Evolutionary conservation across 2,113 vertebrate species (phyloP), one percentile per base, ranked within the genome.

Genomic region (Camelus dromedarius): DNA sequence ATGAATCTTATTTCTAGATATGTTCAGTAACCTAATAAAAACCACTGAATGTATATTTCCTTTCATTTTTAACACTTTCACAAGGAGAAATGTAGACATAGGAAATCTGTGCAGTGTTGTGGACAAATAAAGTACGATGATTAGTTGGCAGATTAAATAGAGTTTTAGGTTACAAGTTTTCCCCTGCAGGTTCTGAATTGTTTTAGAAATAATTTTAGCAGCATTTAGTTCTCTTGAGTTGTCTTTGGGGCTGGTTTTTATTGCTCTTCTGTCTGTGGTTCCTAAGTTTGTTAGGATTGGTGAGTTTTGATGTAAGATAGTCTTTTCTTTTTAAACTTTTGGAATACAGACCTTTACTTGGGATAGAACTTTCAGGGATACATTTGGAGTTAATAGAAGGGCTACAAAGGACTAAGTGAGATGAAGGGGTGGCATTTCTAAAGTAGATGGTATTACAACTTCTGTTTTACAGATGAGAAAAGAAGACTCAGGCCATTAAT

Each of bases 381-480:
- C 46, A 16, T 93, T 69, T 89, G 62, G 28, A 69, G 11, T 92
- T 94, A 72, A 30, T 48, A 73, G 52, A 83, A 89, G 64, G 26
- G 16, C 69, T 94, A 70, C 91, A 48, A 19, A 83, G 48, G 73
- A 58, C 38, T 62, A 60, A 76, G 50, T 70, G 54, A 94, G 46
- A 38, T 24, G 35, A 94, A 95, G 38, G 22, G 20, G 8, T 50
- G 18, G 12, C 22, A 54, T 79, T 94, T 88, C 70, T 93, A 56
- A 91, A 93, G 30, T 80, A 91, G 35, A 80, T 93, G 12, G 7
- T 35, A 60, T 82, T 92, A 24, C 81, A 81, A 91, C 95, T 95
- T 97, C 50, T 26, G 95, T 93, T 97, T 94, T 96, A 85, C 48
- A 95, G 52, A 82, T 91, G 67, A 96, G 83, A 95, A 92, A 82